These are phyloP conservation scores for Pogoniulus pusillus DNA, from an alignment of 2,797 vertebrate species.

Conservation along the genomic window DNA sequence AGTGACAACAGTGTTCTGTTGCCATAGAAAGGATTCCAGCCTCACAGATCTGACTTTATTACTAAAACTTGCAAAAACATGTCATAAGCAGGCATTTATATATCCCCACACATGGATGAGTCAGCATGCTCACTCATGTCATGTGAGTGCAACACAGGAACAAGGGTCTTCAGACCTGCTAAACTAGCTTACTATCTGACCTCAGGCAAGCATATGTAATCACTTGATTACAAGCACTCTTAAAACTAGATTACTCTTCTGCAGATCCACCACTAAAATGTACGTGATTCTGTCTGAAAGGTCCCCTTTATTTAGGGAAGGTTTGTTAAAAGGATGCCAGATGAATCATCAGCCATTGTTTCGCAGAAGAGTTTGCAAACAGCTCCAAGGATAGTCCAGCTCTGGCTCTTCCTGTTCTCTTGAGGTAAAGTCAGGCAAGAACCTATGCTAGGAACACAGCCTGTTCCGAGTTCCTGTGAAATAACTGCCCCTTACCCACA, in stretches of 20 bases:
- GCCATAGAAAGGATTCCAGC: background rate
- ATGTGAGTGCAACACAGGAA: conserved; percentile 27
- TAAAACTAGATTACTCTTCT: background rate
- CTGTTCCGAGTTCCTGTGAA: conserved; percentile 46
- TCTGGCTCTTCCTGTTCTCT: conserved; percentile 52
- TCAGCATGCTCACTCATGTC: conserved; percentile 11
- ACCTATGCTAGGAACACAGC: conserved; percentile 40
- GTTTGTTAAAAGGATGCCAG: conserved; percentile 3
- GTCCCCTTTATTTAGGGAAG: conserved; percentile 15
- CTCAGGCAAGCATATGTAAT: conserved; percentile 41
- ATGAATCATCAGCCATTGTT: conserved; percentile 64
- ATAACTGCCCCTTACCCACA: conserved; percentile 44
- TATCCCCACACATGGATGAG: conserved; percentile 36
- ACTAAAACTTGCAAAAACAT: conserved; percentile 52
- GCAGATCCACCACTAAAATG: conserved; percentile 6
- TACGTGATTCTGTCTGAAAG: background rate
- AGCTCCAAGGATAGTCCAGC: conserved; percentile 47
- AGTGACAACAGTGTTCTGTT: background rate
- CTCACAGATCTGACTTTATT: conserved; percentile 22
- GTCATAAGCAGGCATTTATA: conserved; percentile 35
- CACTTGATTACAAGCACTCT: conserved; percentile 23
- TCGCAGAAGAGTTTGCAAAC: conserved; percentile 53
- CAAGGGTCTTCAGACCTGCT: conserved; percentile 38
- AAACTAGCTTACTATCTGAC: conserved; percentile 24
- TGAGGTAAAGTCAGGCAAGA: conserved; percentile 50